Evolutionary conservation across 2,797 vertebrate species (phyloP), one percentile per base, ranked within the genome.

Genomic region (Megalops cyprinoides): DNA sequence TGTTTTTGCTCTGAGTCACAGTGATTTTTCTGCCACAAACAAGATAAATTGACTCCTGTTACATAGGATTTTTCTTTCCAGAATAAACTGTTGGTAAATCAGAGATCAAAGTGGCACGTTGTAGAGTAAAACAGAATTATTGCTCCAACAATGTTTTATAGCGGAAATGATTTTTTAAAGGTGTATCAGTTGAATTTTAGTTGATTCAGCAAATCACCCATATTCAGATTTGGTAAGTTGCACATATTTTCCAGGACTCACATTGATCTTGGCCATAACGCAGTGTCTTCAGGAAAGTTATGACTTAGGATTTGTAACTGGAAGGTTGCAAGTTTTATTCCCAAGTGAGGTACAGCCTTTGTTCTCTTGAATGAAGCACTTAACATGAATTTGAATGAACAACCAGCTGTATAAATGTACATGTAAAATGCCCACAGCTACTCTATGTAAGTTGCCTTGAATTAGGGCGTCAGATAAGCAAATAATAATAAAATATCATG

Each of bases 1-100:
- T 46, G 67, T 31, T 79, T 79, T 46, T 74, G 67, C 46, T n/a
- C 51, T 80, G 67, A 80, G 53, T 74, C 69, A 80, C 69, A 20
- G 18, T 9, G 42, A 74, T 48, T 58, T 80, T 74, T 74, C 53
- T 60, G 67, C 69, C 18, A 53, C 37, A 71, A 80, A 81, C 73
- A 48, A 51, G 73, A 75, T 46, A 46, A 74, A 80, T 60, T 48
- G 55, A 75, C 56, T 51, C 23, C 20, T 51, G 73, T 58, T 76
- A 51, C 31, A n/a, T 18, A 37, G 31, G 34, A 76, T n/a, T 42
- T 39, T 37, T 46, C 69, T 49, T 8, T 60, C 67, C 71, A 74
- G 48, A 80, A 74, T 34, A 80, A 58, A 53, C 71, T 73, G 67
- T 74, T 28, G 31, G 28, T 15, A 46, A 74, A 48, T 79, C 49